A percentile compares a stretch with the other conserved stretches of the same genome.
phyloP scores from a whole-genome alignment of 2,888 invertebrate species.

The Chironomus riparius region DNA sequence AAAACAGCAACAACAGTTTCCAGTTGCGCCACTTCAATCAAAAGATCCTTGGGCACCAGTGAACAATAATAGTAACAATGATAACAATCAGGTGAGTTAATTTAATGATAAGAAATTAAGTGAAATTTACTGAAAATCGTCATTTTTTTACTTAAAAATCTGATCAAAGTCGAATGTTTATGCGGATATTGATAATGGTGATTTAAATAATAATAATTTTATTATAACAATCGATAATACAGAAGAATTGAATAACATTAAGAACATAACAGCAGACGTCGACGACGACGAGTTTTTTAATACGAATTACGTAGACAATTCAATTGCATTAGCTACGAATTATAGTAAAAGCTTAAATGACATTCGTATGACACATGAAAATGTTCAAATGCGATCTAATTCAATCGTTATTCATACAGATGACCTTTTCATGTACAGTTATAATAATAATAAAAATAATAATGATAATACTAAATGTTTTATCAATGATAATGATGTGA shows the following conservation, averaged over 20 bases:
- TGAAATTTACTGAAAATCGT: not conserved
- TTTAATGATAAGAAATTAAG: not conserved
- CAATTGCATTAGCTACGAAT: not conserved
- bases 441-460: not conserved
- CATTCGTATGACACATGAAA: not conserved
- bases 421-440: not conserved
- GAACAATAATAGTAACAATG: slow-evolving; percentile 32
- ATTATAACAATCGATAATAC: not conserved
- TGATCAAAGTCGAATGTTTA: not conserved
- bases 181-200: not conserved
- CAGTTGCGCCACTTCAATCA: slow-evolving; percentile 41
- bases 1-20: slow-evolving; percentile 43
- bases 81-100: slow-evolving; percentile 38
- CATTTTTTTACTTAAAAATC: not conserved
- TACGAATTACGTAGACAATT: not conserved
- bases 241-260: too few species aligned
- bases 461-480: not conserved
- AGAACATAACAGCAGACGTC: not conserved
- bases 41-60: slow-evolving; percentile 43
- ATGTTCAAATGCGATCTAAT: not conserved
- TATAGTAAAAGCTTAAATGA: slow-evolving; percentile 12
- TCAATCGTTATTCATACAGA: slow-evolving; percentile 6
- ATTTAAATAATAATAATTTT: not conserved
- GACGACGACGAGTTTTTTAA: slow-evolving; percentile 15
- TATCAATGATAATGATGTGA: not conserved